Percentiles rank a stretch among this genome's conserved stretches.
Evolutionary conservation across 2,797 vertebrate genomes (phyloP).

Genomic region (Sebastolobus altivelis): DNA sequence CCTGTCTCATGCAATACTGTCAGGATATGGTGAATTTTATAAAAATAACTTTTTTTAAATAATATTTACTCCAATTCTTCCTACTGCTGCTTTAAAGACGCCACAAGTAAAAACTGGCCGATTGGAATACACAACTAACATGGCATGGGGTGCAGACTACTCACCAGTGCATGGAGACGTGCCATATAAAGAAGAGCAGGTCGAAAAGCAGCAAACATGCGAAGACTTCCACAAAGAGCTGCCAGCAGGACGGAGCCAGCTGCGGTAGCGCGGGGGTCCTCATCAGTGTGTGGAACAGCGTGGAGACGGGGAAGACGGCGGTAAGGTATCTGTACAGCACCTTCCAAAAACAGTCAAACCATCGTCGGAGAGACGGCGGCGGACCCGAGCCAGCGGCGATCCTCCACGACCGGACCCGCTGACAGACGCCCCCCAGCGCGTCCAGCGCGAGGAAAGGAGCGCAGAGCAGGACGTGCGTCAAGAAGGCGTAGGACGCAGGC

Average conservation of each 20-base stretch:
- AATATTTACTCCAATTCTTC: too few relatives aligned
- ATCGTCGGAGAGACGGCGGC: conserved; percentile 47
- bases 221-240: conserved; percentile 70
- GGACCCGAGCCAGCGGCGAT: conserved; percentile 48
- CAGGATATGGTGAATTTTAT: too few relatives aligned
- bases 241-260: conserved; percentile 71
- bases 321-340: conserved; percentile 68
- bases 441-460: conserved; percentile 80
- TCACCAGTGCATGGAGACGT: conserved; percentile 83
- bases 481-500: conserved; percentile 69
- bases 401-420: conserved; percentile 67
- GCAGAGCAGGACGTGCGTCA: conserved; percentile 76
- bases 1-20: too few relatives aligned
- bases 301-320: conserved; percentile 70
- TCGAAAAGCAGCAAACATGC: conserved; percentile 83
- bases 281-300: conserved; percentile 55
- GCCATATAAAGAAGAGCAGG: conserved; percentile 78
- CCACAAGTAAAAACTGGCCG: too few relatives aligned
- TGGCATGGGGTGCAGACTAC: neutral
- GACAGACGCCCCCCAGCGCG: conserved; percentile 52
- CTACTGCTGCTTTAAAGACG: too few relatives aligned
- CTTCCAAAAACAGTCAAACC: conserved; percentile 71
- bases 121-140: neutral
- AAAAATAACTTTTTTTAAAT: too few relatives aligned
- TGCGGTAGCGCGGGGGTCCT: conserved; percentile 45